A percentile compares a stretch with the other conserved stretches of the same genome.
phyloP scores from a whole-genome alignment of 2,113 vertebrate genomes.

The Recurvirostra avosetta region DNA sequence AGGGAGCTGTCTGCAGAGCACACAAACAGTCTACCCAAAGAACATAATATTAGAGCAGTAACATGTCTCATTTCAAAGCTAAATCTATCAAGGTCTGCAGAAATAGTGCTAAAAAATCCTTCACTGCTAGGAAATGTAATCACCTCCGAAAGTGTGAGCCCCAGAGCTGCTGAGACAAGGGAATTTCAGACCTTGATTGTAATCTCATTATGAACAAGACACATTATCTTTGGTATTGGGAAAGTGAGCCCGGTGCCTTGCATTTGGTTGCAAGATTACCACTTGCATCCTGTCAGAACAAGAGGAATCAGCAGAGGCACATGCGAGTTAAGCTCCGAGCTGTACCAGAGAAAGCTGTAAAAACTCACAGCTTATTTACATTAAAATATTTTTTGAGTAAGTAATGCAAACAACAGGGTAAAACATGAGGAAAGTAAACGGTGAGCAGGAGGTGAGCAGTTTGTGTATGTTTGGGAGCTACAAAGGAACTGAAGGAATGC shows the following conservation, averaged over 20 bases:
- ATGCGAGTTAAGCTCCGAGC: not conserved
- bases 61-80: not conserved
- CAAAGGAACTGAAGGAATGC: not conserved
- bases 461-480: not conserved
- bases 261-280: not conserved
- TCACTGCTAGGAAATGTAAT: not conserved
- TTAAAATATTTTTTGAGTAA: constrained; percentile 6
- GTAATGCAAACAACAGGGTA: not conserved
- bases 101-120: not conserved
- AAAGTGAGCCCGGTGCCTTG: not conserved
- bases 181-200: constrained; percentile 23
- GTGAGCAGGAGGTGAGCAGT: not conserved
- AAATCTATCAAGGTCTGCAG: not conserved
- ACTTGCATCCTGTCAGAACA: not conserved
- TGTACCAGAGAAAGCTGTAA: not conserved
- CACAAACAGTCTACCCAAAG: not conserved
- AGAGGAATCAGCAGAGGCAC: not conserved
- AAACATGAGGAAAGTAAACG: not conserved
- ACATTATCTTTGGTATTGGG: not conserved
- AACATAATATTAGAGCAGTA: not conserved
- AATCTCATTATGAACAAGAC: not conserved
- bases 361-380: constrained; percentile 13
- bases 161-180: constrained; percentile 1
- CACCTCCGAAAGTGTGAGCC: not conserved
- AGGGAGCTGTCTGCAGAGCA: not conserved